Base-by-base conservation (phyloP, 2,113 vertebrate genomes). In the Halichoerus grypus region DNA sequence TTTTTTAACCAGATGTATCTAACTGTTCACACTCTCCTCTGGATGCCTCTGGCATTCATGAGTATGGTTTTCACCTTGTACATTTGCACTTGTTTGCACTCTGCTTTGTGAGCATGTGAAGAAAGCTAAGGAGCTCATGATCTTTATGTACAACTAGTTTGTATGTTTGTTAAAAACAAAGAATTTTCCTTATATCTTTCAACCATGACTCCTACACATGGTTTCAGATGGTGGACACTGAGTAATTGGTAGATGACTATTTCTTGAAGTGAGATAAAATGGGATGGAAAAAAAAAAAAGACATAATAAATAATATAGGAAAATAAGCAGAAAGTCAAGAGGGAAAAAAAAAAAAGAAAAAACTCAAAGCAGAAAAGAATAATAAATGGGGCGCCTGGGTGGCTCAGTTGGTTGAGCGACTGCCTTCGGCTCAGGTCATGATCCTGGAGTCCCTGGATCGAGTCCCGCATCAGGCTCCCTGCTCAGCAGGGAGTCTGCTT, bases 51-150 rank as follows among this genome's bases (percentile, higher is more conserved):
- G 63, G 94, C 94, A 92, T 42, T 65, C 22, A 12, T 39, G 26
- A 77, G 36, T 90, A 24, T 71, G 28, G 3, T 87, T 97, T 95
- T 94, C 92, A 94, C 83, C n/a, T 92, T 87, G 42, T 90, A 79
- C 80, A 90, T 96, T 93, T 96, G 46, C n/a, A 85, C 36, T 61
- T 90, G 14, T 69, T 74, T 77, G 21, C 59, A 9, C 28, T 39
- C 46, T 93, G 51, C 2, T 92, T 51, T 61, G 21, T 80, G 69
- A 90, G 4, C 11, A 85, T 49, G 21, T 71, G 3, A 7, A 77
- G 13, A 77, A 61, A 82, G 3, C 65, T 42, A 7, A 46, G n/a
- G 42, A 84, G 5, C 18, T 53, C 21, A 10, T 71, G 14, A 33
- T 94, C 7, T 96, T 74, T 91, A 39, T 36, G 15, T 2, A 55